A percentile compares a stretch with the other conserved stretches of the same genome.
Evolutionary conservation across 2,797 vertebrate species (phyloP).

Genomic region (Telmatherina bonti): DNA sequence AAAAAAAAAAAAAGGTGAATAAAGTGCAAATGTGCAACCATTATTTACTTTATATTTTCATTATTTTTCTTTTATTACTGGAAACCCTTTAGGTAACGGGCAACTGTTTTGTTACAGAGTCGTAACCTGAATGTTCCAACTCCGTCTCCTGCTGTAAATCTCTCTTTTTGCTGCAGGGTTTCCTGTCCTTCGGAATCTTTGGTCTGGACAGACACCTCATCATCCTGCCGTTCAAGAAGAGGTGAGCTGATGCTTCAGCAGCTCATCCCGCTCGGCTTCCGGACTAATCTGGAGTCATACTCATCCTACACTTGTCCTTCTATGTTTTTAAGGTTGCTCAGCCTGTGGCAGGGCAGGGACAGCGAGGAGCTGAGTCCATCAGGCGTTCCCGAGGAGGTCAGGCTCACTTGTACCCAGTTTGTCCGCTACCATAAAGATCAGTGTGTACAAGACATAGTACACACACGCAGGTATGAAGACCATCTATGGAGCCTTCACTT

Average conservation of each 20-base stretch:
- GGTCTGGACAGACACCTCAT: slow-evolving; percentile 97
- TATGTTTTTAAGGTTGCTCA: slow-evolving; percentile 82
- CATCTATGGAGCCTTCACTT: not conserved
- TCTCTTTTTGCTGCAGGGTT: slow-evolving; percentile 83
- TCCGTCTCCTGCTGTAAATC: not conserved
- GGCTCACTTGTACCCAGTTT: slow-evolving; percentile 96
- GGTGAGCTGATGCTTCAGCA: slow-evolving; percentile 75
- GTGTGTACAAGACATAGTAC: slow-evolving; percentile 92
- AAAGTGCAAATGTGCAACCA: no score
- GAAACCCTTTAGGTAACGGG: no score
- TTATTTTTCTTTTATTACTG: no score
- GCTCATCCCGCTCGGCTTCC: not conserved
- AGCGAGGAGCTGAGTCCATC: slow-evolving; percentile 66
- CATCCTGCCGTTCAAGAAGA: slow-evolving; percentile 95
- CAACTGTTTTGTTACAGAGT: no score
- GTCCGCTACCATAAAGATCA: slow-evolving; percentile 94
- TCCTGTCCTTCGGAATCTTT: slow-evolving; percentile 96
- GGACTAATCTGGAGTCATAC: not conserved
- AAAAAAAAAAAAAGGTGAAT: no score
- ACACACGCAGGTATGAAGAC: slow-evolving; percentile 87
- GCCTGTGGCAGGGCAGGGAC: slow-evolving; percentile 87
- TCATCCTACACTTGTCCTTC: not conserved
- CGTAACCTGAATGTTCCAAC: not conserved
- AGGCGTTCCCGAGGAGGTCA: slow-evolving; percentile 89
- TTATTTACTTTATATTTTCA: no score